phyloP scores from a whole-genome alignment of 1,140 invertebrate species.

The Drosophila kurseongensis region DNA sequence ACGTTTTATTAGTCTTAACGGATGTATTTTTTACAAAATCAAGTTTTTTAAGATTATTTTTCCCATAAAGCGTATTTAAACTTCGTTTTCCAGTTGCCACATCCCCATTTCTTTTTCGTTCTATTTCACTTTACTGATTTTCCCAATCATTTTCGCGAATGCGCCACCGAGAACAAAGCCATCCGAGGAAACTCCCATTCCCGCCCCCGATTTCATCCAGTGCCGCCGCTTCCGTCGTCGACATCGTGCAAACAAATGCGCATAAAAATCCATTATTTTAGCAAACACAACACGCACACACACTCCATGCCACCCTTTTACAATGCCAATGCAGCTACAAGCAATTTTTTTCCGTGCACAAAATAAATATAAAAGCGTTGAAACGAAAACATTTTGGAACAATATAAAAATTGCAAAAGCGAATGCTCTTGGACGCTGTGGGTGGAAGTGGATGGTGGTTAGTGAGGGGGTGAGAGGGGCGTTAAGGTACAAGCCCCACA shows the following conservation, averaged over 20 bases:
- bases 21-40: background rate
- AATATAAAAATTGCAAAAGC: slow-evolving; percentile 78
- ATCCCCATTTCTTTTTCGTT: slow-evolving; percentile 23
- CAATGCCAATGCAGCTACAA: slow-evolving; percentile 48
- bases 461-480: background rate
- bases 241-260: slow-evolving; percentile 70
- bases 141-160: slow-evolving; percentile 59
- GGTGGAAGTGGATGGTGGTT: background rate
- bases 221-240: slow-evolving; percentile 41
- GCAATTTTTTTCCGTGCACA: slow-evolving; percentile 57
- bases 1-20: background rate
- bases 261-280: slow-evolving; percentile 82
- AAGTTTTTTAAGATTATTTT: background rate
- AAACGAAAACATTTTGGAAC: slow-evolving; percentile 79
- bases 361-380: slow-evolving; percentile 79
- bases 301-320: slow-evolving; percentile 4
- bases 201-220: slow-evolving; percentile 5
- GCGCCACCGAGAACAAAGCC: slow-evolving; percentile 57
- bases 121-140: slow-evolving; percentile 61
- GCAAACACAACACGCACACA: slow-evolving; percentile 61
- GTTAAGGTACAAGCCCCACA: slow-evolving; percentile 1
- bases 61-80: slow-evolving; percentile 7
- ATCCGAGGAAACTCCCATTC: slow-evolving; percentile 23
- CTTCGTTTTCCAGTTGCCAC: slow-evolving; percentile 2
- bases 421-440: slow-evolving; percentile 12